Base-by-base conservation (phyloP, 37 sponge, comb jelly and placozoan species). In the Geodia barretti region DNA sequence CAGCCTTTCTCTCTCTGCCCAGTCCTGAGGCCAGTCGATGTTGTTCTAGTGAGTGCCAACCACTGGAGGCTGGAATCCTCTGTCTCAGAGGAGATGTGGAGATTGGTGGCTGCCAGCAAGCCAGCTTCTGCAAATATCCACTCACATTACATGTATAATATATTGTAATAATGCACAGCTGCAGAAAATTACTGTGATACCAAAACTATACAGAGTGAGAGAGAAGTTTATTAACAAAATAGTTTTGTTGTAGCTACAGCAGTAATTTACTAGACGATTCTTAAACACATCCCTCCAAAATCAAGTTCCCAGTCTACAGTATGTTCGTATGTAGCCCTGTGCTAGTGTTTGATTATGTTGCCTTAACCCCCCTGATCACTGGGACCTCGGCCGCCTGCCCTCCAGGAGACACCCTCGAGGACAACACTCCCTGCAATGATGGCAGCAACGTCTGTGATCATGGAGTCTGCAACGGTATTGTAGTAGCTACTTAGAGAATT, bases 391-490 rank as follows among this genome's bases (percentile, higher is more conserved):
- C 76, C 0, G 37, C 41, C 26, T 88, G 88, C 40, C 82, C 88
- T 29, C 0, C n/a, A 1, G 39, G 77, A 36, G 32, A 62, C 9
- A n/a, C 17, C 2, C 25, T 42, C 1, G 36, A 60, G 24, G 68
- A 88, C 63, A 72, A 78, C 3, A 82, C 26, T 24, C 25, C n/a
- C 3, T 88, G 88, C 32, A 81, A 88, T 34, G 62, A 82, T 40
- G 72, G 72, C 23, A 77, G 41, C 28, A 88, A 81, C 30, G 78
- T 76, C 29, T 88, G 88, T 38, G 77, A 37, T 4, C 62, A 76
- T 69, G 88, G 88, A 30, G 71, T 72, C 1, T 88, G 88, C 65
- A 75, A 62, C 31, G 88, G 87, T 80, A 60, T n/a, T n/a, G n/a
- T n/a, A n/a, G n/a, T n/a, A n/a, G 7, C 24, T 72, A 17, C 29